Evolutionary conservation across 2,797 vertebrate genomes (phyloP).

Genomic region (Meriones psammophilus): DNA sequence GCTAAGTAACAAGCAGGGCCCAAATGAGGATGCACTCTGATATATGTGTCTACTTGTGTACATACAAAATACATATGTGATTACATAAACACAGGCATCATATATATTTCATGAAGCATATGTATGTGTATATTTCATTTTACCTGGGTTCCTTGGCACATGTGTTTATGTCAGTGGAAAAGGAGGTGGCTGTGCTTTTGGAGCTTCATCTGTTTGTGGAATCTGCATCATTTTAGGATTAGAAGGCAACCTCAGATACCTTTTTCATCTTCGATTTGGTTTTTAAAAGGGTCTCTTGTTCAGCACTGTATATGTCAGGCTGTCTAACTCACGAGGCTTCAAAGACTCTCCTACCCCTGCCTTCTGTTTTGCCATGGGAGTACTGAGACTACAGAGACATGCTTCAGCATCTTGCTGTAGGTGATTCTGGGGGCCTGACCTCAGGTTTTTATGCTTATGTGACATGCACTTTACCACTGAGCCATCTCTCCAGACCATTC

Average conservation of each 20-base stretch:
- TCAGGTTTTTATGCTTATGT: not conserved
- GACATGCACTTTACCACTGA: not conserved
- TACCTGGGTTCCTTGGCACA: not conserved
- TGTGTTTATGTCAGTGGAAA: not conserved
- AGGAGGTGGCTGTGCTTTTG: not conserved
- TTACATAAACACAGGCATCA: not conserved
- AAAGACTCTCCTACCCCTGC: not conserved
- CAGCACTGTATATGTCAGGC: not conserved
- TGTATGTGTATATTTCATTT: not conserved
- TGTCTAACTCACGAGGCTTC: not conserved
- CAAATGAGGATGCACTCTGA: too few species aligned
- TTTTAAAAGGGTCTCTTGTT: not conserved
- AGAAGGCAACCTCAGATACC: not conserved
- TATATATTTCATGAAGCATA: not conserved
- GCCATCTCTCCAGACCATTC: not conserved
- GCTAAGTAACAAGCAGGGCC: too few species aligned
- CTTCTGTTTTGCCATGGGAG: not conserved
- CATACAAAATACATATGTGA: not conserved
- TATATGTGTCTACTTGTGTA: not conserved
- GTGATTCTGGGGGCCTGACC: not conserved
- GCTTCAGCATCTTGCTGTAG: not conserved
- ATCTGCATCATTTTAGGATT: not conserved
- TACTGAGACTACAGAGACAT: not conserved
- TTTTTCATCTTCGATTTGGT: not conserved
- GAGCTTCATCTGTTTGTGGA: not conserved